Evolutionary conservation across 2,113 vertebrate genomes (phyloP).

Genomic region (Cyprinodon variegatus): DNA sequence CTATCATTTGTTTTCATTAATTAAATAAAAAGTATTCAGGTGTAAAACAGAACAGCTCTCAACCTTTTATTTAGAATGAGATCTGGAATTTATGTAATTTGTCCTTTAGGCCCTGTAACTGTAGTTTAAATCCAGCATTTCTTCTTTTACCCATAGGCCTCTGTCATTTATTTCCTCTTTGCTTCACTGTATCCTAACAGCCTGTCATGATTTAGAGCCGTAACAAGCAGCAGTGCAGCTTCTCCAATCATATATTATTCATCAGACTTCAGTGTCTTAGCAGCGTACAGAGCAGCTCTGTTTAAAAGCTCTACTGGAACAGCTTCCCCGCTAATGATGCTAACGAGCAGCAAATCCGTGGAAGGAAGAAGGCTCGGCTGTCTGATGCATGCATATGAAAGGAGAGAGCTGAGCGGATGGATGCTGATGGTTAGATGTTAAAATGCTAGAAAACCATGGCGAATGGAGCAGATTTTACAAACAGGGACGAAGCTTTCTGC

Average conservation of each 20-base stretch:
- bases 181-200: not conserved
- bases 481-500: conserved; percentile 7
- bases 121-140: not conserved
- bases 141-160: too few species aligned
- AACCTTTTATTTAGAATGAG: too few species aligned
- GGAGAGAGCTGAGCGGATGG: not conserved
- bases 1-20: too few species aligned
- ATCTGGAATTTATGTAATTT: not conserved
- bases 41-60: too few species aligned
- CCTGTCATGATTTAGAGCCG: not conserved
- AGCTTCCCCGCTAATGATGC: conserved; percentile 34
- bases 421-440: not conserved
- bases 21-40: too few species aligned
- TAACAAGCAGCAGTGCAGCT: conserved; percentile 36
- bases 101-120: not conserved
- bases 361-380: conserved; percentile 5
- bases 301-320: conserved; percentile 23
- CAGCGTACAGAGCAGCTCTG: conserved; percentile 21
- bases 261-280: conserved; percentile 38
- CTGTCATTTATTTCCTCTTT: not conserved
- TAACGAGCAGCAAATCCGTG: conserved; percentile 1
- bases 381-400: conserved; percentile 28
- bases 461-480: conserved; percentile 22
- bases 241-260: conserved; percentile 56
- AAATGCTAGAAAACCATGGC: not conserved